Conservation (phyloP, 2,797 vertebrate genomes). For the Bradypus variegatus region DNA sequence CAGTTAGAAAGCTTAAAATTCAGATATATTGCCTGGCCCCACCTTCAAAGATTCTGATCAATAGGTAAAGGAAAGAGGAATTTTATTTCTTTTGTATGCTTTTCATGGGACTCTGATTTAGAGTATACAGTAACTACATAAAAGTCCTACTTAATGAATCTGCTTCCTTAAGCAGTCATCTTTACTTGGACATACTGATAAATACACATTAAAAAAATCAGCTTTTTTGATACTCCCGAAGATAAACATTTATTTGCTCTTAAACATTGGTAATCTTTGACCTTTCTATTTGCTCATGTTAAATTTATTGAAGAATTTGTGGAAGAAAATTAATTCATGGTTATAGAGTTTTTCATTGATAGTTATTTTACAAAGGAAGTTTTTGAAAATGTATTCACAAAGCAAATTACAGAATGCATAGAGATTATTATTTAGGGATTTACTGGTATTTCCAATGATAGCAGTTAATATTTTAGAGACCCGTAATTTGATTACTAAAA, state of each 20-base stretch:
- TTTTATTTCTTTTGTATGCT: not conserved
- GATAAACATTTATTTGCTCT: not conserved
- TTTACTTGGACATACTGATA: not conserved
- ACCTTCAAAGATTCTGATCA: not conserved
- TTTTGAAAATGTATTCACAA: slow-evolving; percentile 24
- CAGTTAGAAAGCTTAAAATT: not conserved
- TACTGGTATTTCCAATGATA: slow-evolving; percentile 1
- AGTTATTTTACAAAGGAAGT: slow-evolving; percentile 6
- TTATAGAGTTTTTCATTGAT: not conserved
- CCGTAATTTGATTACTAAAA: slow-evolving; percentile 22
- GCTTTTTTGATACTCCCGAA: not conserved
- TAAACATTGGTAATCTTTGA: slow-evolving; percentile 24
- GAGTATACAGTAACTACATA: not conserved
- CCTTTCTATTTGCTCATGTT: not conserved
- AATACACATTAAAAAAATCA: not conserved
- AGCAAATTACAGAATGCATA: not conserved
- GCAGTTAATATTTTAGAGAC: not conserved
- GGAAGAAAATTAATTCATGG: slow-evolving; percentile 3
- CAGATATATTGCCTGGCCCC: not conserved
- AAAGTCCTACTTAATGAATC: not conserved
- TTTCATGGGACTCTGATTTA: not conserved
- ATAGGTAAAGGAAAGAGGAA: not conserved
- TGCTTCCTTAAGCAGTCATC: not conserved
- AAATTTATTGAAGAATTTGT: not conserved
- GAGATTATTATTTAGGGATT: slow-evolving; percentile 11